Evolutionary conservation across 2,797 vertebrate genomes (phyloP), one percentile per base, ranked within the genome.

Genomic region (Scolopax rusticola): DNA sequence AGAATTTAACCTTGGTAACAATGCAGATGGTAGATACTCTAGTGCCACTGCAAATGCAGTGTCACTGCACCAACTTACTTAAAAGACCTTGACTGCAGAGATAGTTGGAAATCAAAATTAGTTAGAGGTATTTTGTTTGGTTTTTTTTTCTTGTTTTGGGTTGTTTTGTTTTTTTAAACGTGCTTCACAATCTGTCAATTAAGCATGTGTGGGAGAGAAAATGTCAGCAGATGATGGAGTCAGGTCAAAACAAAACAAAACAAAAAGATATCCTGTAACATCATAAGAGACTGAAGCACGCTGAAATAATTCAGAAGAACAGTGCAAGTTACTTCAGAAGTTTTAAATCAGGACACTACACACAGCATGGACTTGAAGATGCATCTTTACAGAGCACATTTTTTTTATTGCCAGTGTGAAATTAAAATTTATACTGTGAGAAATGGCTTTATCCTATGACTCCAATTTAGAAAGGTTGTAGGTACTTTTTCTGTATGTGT

Each of bases 361-460:
- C 40, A 41, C 11, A 32, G 41, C 79, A 28, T 53, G 19, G 48
- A n/a, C 93, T 84, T 90, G 89, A 54, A 63, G 41, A 75, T 45
- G 30, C 36, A 60, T 90, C 84, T 88, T 57, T 64, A 32, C 17
- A 2, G 73, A 59, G 40, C 68, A 81, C 7, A 30, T 90, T 77
- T 95, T 59, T 59, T 38, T 96, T 97, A 97, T 93, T 97, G 96
- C 75, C 96, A 97, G 70, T 95, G 93, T 88, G 77, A 96, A 96
- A 97, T 96, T 94, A 87, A 90, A 73, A 96, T 97, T 92, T 93
- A 45, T 95, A 79, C 93, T 91, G 87, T 7, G 24, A 94, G 83
- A 93, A 94, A 93, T 77, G 79, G 78, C 51, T 93, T 97, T 96
- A 84, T 88, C 67, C 76, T 85, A 51, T 59, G 64, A 68, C 82